These are phyloP conservation scores for Rhodeus uyekii DNA, from an alignment of 2,797 vertebrate genomes.

Conservation along the genomic window DNA sequence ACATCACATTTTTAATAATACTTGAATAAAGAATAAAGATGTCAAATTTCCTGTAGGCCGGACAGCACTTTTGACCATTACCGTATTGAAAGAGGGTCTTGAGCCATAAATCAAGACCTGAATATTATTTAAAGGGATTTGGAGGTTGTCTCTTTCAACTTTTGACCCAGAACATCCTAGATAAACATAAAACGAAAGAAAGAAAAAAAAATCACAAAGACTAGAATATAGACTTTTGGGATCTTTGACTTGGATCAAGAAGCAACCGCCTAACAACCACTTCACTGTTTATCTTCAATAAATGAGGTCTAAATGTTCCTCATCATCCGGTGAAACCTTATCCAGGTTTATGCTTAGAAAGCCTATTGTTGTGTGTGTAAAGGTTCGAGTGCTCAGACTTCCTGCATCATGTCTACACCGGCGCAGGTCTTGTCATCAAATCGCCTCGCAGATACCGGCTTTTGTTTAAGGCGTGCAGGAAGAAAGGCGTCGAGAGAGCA, in stretches of 20 bases:
- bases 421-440: conserved; percentile 28
- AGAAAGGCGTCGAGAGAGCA: conserved; percentile 38
- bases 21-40: neutral
- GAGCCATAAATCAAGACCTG: neutral
- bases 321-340: conserved; percentile 10
- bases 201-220: neutral
- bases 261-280: neutral
- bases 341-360: conserved; percentile 12
- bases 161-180: neutral
- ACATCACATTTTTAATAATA: neutral
- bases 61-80: neutral
- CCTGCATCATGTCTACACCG: conserved; percentile 32
- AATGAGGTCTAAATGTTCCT: neutral
- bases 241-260: neutral
- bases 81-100: neutral
- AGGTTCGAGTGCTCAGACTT: conserved; percentile 19
- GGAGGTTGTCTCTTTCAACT: neutral
- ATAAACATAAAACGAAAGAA: neutral
- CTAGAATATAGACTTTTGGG: neutral
- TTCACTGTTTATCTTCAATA: neutral
- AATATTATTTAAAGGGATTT: neutral
- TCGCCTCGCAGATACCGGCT: conserved; percentile 10
- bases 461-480: conserved; percentile 47
- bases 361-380: neutral
- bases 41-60: no score